phyloP scores from a whole-genome alignment of 1,140 invertebrate species.

The Idris sp. region DNA sequence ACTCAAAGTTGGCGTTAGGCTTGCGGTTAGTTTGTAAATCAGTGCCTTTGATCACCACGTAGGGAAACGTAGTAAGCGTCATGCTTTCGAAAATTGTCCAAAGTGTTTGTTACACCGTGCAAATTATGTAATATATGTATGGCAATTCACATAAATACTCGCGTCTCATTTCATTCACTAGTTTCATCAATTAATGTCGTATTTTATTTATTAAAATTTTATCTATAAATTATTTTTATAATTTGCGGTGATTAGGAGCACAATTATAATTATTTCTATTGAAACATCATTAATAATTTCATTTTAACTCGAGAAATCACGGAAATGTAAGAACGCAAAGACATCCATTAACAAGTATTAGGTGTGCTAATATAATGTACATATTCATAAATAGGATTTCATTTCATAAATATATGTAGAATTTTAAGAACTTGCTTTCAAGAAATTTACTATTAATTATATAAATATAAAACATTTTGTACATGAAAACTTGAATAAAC shows the following conservation, averaged over 20 bases:
- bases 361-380: conserved; percentile 65
- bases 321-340: conserved; percentile 55
- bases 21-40: conserved; percentile 39
- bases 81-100: conserved; percentile 53
- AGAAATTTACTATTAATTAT: too few species aligned
- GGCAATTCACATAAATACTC: conserved; percentile 48
- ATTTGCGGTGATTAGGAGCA: conserved; percentile 32
- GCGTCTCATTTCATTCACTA: conserved; percentile 46
- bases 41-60: conserved; percentile 26
- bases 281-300: conserved; percentile 54
- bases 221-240: conserved; percentile 13
- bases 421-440: too few species aligned
- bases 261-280: too few species aligned
- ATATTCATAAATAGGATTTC: conserved; percentile 56
- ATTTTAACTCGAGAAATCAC: conserved; percentile 49
- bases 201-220: too few species aligned
- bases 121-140: conserved; percentile 49
- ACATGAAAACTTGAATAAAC: conserved; percentile 2
- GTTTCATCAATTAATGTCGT: too few species aligned
- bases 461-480: too few species aligned
- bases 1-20: conserved; percentile 66
- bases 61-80: conserved; percentile 24
- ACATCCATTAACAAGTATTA: conserved; percentile 66
- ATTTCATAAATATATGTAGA: too few species aligned
- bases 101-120: conserved; percentile 65